These are phyloP conservation scores for Riptortus pedestris DNA, from an alignment of 1,140 invertebrate species.

Conservation along the genomic window DNA sequence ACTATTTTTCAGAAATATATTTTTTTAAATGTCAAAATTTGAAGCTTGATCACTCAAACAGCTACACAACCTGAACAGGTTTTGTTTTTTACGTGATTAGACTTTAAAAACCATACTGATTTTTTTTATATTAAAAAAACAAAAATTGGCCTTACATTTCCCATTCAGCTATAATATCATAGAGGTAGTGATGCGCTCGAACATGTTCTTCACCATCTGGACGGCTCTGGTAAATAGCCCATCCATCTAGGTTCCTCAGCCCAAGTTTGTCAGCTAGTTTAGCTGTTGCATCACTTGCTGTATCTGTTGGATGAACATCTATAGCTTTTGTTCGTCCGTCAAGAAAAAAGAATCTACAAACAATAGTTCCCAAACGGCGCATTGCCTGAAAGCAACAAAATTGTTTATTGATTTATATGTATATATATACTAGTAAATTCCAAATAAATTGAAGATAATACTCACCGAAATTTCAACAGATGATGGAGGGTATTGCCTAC, in stretches of 20 bases:
- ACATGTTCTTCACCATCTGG: slow-evolving; percentile 83
- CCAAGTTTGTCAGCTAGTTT: slow-evolving; percentile 83
- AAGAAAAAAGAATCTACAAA: slow-evolving; percentile 89
- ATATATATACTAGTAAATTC: not conserved
- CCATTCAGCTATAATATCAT: slow-evolving; percentile 90
- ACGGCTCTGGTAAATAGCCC: slow-evolving; percentile 83
- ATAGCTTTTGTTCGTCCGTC: slow-evolving; percentile 92
- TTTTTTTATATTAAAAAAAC: no score
- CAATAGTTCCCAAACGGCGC: slow-evolving; percentile 78
- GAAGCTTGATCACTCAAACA: no score
- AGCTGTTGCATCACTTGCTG: slow-evolving; percentile 76
- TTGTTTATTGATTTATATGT: not conserved
- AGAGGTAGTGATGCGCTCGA: slow-evolving; percentile 83
- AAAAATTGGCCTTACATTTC: slow-evolving; percentile 51
- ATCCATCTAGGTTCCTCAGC: slow-evolving; percentile 72
- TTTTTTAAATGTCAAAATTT: no score
- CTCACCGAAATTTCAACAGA: slow-evolving; percentile 84
- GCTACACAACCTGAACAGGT: no score
- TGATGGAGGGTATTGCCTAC: slow-evolving; percentile 74
- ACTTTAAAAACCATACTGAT: no score
- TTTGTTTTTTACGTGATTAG: no score
- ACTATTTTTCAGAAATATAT: no score
- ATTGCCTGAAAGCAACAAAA: slow-evolving; percentile 53
- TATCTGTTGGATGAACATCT: slow-evolving; percentile 88
- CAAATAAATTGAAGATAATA: slow-evolving; percentile 31